A percentile compares a stretch with the other conserved stretches of the same genome.
These are phyloP conservation scores for Muscicapa adusta DNA, from an alignment of 2,113 vertebrate genomes.

Conservation along the genomic window DNA sequence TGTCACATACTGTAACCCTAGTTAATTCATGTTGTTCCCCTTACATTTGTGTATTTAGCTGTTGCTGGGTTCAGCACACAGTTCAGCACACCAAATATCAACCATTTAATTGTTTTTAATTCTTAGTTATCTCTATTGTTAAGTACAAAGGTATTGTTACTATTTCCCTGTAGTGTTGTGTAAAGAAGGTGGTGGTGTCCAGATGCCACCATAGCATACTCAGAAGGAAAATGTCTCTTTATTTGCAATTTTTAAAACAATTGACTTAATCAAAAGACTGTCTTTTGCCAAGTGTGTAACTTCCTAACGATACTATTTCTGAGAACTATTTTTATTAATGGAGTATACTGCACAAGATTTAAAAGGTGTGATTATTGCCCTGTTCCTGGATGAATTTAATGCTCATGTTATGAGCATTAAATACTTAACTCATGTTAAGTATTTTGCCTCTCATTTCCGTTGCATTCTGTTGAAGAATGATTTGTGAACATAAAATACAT, in stretches of 20 bases:
- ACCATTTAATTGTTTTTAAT: not conserved
- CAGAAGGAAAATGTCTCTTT: not conserved
- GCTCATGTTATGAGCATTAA: too few relatives aligned
- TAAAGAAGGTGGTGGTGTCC: not conserved
- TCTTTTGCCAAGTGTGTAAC: not conserved
- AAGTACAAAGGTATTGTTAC: not conserved
- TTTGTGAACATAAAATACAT: not conserved
- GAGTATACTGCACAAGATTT: not conserved
- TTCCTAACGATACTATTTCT: not conserved
- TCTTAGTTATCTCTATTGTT: not conserved
- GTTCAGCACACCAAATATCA: not conserved
- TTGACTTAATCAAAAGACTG: not conserved
- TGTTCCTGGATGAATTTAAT: not conserved
- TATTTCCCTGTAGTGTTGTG: not conserved
- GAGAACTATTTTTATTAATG: not conserved
- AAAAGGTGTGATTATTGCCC: not conserved
- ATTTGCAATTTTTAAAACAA: too few relatives aligned
- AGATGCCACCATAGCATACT: not conserved
- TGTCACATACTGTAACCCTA: not conserved
- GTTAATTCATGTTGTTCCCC: not conserved
- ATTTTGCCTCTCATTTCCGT: not conserved
- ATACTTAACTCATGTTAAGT: too few relatives aligned
- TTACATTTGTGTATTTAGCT: not conserved
- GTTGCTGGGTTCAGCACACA: not conserved
- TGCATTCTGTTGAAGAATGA: not conserved